Evolutionary conservation across 2,888 invertebrate species (phyloP).

Genomic region (Phymatocera aterrima): DNA sequence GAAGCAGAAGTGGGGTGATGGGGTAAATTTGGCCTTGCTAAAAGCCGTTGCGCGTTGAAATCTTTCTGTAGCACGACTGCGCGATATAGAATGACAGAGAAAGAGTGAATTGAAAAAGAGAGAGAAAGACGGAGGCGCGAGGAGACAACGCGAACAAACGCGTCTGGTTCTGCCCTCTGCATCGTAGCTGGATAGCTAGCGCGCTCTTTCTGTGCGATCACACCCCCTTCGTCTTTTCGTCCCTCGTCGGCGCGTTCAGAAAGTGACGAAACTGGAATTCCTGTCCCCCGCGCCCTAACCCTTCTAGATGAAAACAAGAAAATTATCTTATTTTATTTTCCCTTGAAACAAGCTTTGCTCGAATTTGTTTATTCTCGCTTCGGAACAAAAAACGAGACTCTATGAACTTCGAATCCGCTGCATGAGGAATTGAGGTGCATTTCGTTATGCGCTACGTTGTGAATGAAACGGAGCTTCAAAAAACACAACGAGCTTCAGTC

Average conservation of each 20-base stretch:
- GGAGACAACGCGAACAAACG: not conserved
- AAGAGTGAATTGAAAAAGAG: too few species aligned
- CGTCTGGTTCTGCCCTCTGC: constrained; percentile 26
- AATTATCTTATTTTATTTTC: too few species aligned
- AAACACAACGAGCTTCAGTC: too few species aligned
- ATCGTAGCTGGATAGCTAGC: not conserved
- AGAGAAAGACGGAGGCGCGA: not conserved
- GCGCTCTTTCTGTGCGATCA: constrained; percentile 9
- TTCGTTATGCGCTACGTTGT: too few species aligned
- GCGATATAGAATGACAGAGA: too few species aligned
- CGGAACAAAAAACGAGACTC: too few species aligned
- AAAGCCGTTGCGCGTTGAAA: constrained; percentile 15
- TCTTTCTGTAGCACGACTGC: constrained; percentile 5
- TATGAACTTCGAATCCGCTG: too few species aligned
- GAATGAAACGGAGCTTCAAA: too few species aligned
- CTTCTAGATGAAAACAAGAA: too few species aligned
- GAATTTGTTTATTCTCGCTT: too few species aligned
- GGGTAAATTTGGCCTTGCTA: constrained; percentile 25
- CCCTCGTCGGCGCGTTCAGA: not conserved
- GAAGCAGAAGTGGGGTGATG: constrained; percentile 27
- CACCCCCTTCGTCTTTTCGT: constrained; percentile 15
- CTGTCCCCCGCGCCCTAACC: not conserved
- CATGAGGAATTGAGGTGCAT: too few species aligned
- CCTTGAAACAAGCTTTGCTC: too few species aligned
- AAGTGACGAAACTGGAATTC: constrained; percentile 8